Evolutionary conservation across 2,797 vertebrate genomes (phyloP).

Genomic region (Eurystomus glaucurus): DNA sequence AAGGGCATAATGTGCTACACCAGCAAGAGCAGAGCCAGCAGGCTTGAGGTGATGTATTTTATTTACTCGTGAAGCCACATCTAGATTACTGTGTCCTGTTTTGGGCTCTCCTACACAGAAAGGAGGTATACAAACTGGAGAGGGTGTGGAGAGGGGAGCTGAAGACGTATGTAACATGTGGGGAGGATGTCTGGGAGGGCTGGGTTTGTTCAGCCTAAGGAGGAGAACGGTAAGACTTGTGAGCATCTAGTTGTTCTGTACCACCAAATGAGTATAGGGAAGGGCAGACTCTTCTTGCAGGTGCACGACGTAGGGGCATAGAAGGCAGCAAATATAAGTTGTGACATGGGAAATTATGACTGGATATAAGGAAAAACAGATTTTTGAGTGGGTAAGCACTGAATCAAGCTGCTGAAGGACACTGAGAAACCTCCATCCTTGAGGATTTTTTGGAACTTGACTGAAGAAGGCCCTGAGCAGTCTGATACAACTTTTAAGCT

Average conservation of each 20-base stretch:
- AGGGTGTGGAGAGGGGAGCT: not conserved
- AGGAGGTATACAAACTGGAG: not conserved
- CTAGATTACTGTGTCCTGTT: not conserved
- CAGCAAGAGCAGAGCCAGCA: not conserved
- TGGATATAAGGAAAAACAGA: not conserved
- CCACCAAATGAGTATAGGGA: accelerated
- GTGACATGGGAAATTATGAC: not conserved
- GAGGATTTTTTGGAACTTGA: not conserved
- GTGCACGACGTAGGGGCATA: not conserved
- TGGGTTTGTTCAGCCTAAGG: not conserved
- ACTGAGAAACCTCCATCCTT: not conserved
- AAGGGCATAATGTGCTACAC: accelerated
- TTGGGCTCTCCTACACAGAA: not conserved
- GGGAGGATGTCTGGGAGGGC: not conserved
- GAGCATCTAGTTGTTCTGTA: not conserved
- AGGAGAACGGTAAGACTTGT: not conserved
- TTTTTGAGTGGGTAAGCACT: not conserved
- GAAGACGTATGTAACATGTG: accelerated
- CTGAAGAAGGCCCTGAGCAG: not conserved
- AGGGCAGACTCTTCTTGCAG: not conserved
- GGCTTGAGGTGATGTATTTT: not conserved
- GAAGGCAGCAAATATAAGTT: not conserved
- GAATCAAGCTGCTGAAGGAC: not conserved
- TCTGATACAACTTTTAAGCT: not conserved
- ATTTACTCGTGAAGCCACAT: not conserved